Evolutionary conservation across 1,140 invertebrate species (phyloP), one percentile per base, ranked within the genome.

Genomic region (Orchesella cincta): DNA sequence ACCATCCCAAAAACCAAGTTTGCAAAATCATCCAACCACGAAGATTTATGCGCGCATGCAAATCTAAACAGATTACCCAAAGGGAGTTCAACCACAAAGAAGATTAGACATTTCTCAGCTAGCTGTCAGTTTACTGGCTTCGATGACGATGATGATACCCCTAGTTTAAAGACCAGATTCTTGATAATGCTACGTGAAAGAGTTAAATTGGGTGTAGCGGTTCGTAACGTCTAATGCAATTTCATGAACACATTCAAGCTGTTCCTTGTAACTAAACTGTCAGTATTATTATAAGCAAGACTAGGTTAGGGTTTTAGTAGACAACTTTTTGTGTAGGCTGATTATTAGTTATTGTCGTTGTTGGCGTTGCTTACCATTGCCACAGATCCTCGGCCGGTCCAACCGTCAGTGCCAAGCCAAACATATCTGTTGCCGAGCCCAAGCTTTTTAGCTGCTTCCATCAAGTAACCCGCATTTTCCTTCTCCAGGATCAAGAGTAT

Each of bases 401-500:
- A 89, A 0, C 86, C 88, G 75, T 89, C 89, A 57, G 86, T 88
- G 5, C 88, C 88, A 35, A 90, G 86, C 88, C 88, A 89, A 12
- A 89, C 86, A 78, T 88, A 88, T 16, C 81, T 79, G 14, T 81
- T 83, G 0, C 83, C 84, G 1, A 85, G 82, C 0, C 82, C 82
- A 0, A 84, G 77, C 0, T 85, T 39, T 31, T 83, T 79, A 1
- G 87, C 88, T 2, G 88, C 86, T 29, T 86, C 82, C 81, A 89
- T 81, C 3, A 90, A 82, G 39, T 84, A 83, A 1, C 85, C 76
- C 0, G 87, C 87, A 31, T 86, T 84, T 57, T 85, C 83, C 73
- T 88, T 87, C 76, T 89, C 88, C 16, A 88, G 85, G 79, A 89
- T 90, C 29, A 90, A 80, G 8, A 90, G 86, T 0, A 89, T 88